Percentiles rank a stretch among this genome's conserved stretches.
Conservation (phyloP, 2,888 invertebrate species). For the Xanthorhoe spadicearia region DNA sequence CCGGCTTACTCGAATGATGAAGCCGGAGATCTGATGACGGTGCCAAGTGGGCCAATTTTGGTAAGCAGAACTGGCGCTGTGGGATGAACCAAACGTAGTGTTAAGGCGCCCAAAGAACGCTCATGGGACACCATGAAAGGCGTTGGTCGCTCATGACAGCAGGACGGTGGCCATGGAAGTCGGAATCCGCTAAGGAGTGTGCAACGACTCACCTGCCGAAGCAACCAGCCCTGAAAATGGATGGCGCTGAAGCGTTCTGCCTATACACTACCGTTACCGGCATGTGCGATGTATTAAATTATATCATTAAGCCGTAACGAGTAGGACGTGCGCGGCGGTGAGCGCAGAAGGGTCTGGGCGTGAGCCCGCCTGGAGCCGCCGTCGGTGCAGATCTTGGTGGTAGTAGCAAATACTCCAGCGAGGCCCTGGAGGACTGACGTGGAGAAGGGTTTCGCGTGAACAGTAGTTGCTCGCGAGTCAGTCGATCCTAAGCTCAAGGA, state of each 20-base stretch:
- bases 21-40: constrained; percentile 80
- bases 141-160: constrained; percentile 80
- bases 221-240: constrained; percentile 88
- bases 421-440: constrained; percentile 85
- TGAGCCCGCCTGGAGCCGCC: constrained; percentile 80
- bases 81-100: constrained; percentile 80
- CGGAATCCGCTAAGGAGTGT: constrained; percentile 17
- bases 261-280: background rate
- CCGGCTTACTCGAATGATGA: constrained; percentile 84
- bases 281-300: background rate
- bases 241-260: constrained; percentile 81
- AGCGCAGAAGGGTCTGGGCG: constrained; percentile 86
- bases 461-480: constrained; percentile 85
- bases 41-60: constrained; percentile 80
- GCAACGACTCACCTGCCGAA: constrained; percentile 87
- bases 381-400: constrained; percentile 87
- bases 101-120: constrained; percentile 88
- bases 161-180: constrained; percentile 53
- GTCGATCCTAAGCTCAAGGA: constrained; percentile 85
- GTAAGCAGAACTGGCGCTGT: constrained; percentile 92
- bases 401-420: constrained; percentile 89
- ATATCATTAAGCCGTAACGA: background rate
- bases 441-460: constrained; percentile 80
- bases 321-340: constrained; percentile 63
- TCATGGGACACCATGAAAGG: constrained; percentile 57